These are phyloP conservation scores for Azemiops feae DNA, from an alignment of 2,113 vertebrate genomes.

Conservation along the genomic window DNA sequence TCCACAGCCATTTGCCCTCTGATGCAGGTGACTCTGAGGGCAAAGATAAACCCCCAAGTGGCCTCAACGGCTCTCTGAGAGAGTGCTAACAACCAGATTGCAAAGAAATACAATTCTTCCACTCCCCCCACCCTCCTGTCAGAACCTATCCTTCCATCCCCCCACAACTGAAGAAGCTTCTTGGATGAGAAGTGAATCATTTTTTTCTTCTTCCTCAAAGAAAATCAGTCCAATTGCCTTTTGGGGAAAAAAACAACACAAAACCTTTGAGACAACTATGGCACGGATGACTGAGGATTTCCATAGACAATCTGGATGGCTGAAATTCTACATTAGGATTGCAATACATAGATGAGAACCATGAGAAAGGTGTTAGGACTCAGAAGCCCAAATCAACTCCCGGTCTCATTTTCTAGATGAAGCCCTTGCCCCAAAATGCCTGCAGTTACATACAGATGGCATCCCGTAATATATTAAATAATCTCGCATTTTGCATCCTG, in stretches of 20 bases:
- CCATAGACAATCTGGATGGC: neutral
- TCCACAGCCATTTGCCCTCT: neutral
- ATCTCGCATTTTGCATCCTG: neutral
- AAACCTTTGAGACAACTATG: neutral
- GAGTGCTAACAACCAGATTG: neutral
- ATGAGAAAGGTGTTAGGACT: neutral
- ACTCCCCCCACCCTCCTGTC: neutral
- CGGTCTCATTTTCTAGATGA: neutral
- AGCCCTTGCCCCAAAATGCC: neutral
- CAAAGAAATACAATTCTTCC: neutral
- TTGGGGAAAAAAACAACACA: neutral
- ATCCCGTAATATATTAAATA: neutral
- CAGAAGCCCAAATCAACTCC: neutral
- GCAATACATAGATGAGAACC: neutral
- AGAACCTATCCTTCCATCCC: neutral
- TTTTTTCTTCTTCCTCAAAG: neutral
- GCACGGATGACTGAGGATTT: neutral
- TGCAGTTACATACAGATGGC: neutral
- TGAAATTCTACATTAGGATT: neutral
- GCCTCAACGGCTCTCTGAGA: neutral
- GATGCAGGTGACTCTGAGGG: neutral
- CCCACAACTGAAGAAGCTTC: neutral
- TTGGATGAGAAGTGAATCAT: neutral
- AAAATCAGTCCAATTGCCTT: neutral
- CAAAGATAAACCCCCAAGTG: neutral